Base-by-base conservation (phyloP, 2,888 invertebrate species). In the Toxonevra muliebris region DNA sequence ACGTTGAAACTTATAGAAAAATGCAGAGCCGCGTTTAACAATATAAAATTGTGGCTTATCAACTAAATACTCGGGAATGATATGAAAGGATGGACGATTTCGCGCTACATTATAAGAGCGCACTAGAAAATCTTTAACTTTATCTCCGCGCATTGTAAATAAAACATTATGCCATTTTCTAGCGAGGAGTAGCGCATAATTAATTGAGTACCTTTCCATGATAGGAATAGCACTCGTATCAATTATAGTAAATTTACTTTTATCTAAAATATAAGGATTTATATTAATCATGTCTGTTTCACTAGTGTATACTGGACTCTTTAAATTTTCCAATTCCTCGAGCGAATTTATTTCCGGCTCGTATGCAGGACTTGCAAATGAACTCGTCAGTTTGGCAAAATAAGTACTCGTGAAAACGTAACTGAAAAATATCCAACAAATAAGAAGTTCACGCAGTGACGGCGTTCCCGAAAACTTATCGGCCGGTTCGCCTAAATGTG, bases 341-440 rank as follows among this genome's bases (percentile, higher is more conserved):
- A 84, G 65, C 2, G 65, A 72, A 45, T 83, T 76, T 15, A 84
- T 54, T 40, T 82, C 80, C 3, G 71, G 43, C 55, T 79, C 79
- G 61, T 76, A 84, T 17, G 71, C 73, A 0, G 84, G 81, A 7
- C 77, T 76, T 0, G 84, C 79, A 50, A 84, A 82, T 8, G 75
- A 77, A 60, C 84, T 84, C 50, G 82, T 82, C 64, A 84, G 65
- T 60, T 84, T 82, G 20, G 80, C 83, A 42, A 84, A 78, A 65
- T 82, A 83, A 17, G 82, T 75, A 30, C 72, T 75, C 3, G 79
- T 81, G 54, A 82, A 64, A 1, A 84, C 75, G 57, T 82, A 83
- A 42, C 80, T 78, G 43, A 82, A 84, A 8, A 83, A 62, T 5
- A 84, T 78, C 84, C 84, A 84, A 7, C 76, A 69, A 30, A 82